These are phyloP conservation scores for Gavialis gangeticus DNA, from an alignment of 2,113 vertebrate species.

Conservation along the genomic window DNA sequence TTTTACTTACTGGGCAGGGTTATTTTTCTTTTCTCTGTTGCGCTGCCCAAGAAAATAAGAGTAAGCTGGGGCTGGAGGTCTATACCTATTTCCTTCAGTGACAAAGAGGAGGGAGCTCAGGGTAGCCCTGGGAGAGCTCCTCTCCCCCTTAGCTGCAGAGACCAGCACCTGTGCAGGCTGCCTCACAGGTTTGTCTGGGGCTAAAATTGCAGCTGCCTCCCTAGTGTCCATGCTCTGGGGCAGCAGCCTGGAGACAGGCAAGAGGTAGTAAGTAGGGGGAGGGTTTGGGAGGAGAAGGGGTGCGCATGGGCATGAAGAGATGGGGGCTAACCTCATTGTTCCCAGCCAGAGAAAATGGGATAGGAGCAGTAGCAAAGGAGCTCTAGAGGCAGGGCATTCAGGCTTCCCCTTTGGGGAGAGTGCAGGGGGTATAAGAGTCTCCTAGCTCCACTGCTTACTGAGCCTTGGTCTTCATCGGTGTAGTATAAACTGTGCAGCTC, in stretches of 20 bases:
- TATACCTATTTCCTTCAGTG: too few relatives aligned
- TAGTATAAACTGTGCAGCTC: background rate
- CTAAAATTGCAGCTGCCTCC: background rate
- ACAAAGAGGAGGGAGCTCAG: constrained; percentile 17
- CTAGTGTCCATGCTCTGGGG: rapidly evolving
- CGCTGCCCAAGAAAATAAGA: background rate
- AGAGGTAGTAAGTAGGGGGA: constrained; percentile 38
- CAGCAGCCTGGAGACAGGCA: constrained; percentile 17
- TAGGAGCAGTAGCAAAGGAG: too few relatives aligned
- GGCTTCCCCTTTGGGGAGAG: too few relatives aligned
- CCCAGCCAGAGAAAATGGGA: rapidly evolving
- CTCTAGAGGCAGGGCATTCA: too few relatives aligned
- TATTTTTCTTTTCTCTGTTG: background rate
- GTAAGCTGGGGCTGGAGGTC: background rate
- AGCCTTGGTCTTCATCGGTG: background rate
- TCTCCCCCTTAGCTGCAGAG: background rate
- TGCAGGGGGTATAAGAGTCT: background rate
- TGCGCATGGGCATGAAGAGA: background rate
- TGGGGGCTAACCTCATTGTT: background rate
- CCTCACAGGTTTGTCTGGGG: background rate
- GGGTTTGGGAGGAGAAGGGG: background rate
- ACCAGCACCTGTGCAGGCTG: constrained; percentile 44
- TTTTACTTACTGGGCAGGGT: background rate
- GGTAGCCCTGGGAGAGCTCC: background rate
- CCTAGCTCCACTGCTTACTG: background rate